Conservation (phyloP, 2,888 invertebrate genomes). For the Patella caerulea region DNA sequence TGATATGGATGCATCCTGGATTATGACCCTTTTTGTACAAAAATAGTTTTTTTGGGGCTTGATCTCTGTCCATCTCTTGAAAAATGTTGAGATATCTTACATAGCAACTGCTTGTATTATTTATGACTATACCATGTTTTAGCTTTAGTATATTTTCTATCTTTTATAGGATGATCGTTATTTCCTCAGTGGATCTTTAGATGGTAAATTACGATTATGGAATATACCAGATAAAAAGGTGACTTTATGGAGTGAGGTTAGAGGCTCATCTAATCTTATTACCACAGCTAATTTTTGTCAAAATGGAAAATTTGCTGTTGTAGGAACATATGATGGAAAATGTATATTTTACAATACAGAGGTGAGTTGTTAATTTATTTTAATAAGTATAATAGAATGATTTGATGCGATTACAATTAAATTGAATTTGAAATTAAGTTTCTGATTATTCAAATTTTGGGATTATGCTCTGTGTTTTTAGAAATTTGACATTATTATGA, state of each 20-base stretch:
- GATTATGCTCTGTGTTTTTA: no score
- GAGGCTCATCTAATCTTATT: conserved; percentile 86
- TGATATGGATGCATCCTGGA: no score
- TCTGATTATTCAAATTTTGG: no score
- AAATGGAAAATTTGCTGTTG: conserved; percentile 97
- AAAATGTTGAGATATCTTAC: no score
- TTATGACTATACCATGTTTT: neutral
- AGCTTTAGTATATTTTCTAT: neutral
- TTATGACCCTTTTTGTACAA: no score
- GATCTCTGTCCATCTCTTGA: no score
- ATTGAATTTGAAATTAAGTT: no score
- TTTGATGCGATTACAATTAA: neutral
- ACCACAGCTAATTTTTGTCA: conserved; percentile 98
- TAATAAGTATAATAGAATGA: neutral
- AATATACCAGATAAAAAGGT: conserved; percentile 99
- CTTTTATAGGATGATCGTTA: conserved; percentile 78
- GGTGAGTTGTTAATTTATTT: conserved; percentile 59
- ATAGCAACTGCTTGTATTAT: no score
- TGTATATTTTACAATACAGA: conserved; percentile 99
- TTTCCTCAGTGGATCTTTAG: conserved; percentile 96
- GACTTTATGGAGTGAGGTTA: conserved; percentile 93
- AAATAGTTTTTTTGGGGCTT: no score
- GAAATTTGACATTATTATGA: no score
- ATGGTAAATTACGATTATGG: conserved; percentile 98
- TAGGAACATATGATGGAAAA: conserved; percentile 97